Evolutionary conservation across 2,888 invertebrate genomes (phyloP), one percentile per base, ranked within the genome.

Genomic region (Balanococcus diminutus): DNA sequence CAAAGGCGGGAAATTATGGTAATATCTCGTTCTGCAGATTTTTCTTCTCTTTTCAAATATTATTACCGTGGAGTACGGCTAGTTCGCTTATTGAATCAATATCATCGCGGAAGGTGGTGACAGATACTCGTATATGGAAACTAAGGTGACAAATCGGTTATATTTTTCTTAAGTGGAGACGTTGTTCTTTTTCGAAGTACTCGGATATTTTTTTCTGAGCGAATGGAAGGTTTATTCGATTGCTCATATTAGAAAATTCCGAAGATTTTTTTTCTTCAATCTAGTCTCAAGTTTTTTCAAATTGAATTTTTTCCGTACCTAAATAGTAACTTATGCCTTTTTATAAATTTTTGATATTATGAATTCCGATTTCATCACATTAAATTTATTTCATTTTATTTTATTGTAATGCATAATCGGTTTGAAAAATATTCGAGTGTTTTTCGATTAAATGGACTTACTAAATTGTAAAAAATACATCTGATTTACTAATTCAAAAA

Each of bases 101-200:
- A 67, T 67, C 28, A 67, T 67, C 67, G 16, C 67, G 28, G 28
- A 28, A 16, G 67, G 67, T 67, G 67, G 25, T 67, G 67, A 67
- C 67, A 67, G 67, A 67, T 67, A n/a, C n/a, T n/a, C n/a, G n/a
- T n/a, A 67, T 67, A 67, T 67, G 75, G 75, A 79, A 79, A 79
- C 75, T 36, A 79, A 79, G 75, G 75, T 36, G 75, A 79, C 75
- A 79, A 79, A 79, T 79, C 36, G 75, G 32, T 36, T 79, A 36
- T 36, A 36, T 79, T 79, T 67, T 6, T 28, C n/a, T 9, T 9
- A 9, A 4, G 2, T 67, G 1, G 67, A 16, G 67, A 8, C 28
- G 28, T 67, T 28, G 3, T 67, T 67, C 3, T 67, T 8, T 3
- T 28, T 28, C 28, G 28, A 28, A 67, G 67, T 67, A 28, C n/a